phyloP scores from a whole-genome alignment of 2,888 invertebrate species.

The Lamproptera curius region DNA sequence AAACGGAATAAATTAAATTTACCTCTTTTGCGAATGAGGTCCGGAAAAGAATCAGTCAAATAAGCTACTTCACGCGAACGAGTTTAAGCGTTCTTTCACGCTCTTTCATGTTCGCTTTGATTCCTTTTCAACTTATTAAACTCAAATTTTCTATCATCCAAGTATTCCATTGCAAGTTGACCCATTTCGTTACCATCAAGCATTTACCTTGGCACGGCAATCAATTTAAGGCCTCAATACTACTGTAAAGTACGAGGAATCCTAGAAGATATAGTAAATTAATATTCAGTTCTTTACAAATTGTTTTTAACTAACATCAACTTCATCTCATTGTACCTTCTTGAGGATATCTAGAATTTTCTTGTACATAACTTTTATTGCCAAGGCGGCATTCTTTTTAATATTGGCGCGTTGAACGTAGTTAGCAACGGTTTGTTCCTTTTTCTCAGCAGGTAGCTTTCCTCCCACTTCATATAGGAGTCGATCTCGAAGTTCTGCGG shows the following conservation, averaged over 20 bases:
- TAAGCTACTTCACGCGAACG: slow-evolving; percentile 66
- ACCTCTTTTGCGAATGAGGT: slow-evolving; percentile 69
- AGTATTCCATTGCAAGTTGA: slow-evolving; percentile 81
- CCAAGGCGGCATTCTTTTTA: slow-evolving; percentile 81
- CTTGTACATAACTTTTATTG: slow-evolving; percentile 80
- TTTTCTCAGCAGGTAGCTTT: slow-evolving; percentile 68
- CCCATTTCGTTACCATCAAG: slow-evolving; percentile 81
- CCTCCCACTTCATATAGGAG: slow-evolving; percentile 67
- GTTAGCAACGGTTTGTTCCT: slow-evolving; percentile 77
- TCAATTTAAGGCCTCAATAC: slow-evolving; percentile 80
- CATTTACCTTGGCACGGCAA: slow-evolving; percentile 79
- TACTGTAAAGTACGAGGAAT: slow-evolving; percentile 81
- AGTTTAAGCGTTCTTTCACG: slow-evolving; percentile 75
- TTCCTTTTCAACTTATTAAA: slow-evolving; percentile 77
- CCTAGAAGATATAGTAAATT: too few species aligned
- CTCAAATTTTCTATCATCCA: slow-evolving; percentile 80
- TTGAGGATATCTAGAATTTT: slow-evolving; percentile 80
- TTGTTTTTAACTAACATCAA: neutral
- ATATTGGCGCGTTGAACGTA: slow-evolving; percentile 80
- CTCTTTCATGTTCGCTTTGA: slow-evolving; percentile 81
- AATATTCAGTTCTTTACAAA: too few species aligned
- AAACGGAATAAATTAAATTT: too few species aligned
- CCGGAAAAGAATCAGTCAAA: slow-evolving; percentile 63
- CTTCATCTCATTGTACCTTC: slow-evolving; percentile 64
- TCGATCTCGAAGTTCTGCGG: slow-evolving; percentile 73